Base-by-base conservation (phyloP, 2,797 vertebrate species). In the Hipposideros larvatus region DNA sequence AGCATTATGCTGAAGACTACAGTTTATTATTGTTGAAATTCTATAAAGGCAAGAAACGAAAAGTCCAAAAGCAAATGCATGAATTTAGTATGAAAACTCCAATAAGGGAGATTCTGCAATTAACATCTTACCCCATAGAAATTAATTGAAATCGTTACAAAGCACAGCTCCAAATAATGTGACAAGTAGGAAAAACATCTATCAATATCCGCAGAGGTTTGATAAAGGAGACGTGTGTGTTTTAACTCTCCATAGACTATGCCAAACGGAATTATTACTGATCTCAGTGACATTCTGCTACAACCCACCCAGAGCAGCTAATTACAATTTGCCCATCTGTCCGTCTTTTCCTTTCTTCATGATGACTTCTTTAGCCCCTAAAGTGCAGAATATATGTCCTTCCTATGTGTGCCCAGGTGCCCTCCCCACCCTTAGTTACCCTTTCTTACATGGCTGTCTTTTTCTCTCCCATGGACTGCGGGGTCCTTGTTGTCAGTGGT, bases 21-120 rank as follows among this genome's bases (percentile, higher is more conserved):
- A 82, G 19, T 46, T 87, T 34, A 68, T 65, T 80, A n/a, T 80
- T 66, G 24, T 5, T 88, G 74, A 77, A 94, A 86, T 73, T 55
- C 22, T 43, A 26, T 53, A 68, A 91, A 91, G 61, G 65, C 19
- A 86, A 59, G 31, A 92, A 90, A 75, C 66, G 73, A 94, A 73
- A 96, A 94, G 28, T 55, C n/a, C 90, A 37, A 78, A 78, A 63
- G 51, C 19, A 91, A 83, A 90, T 73, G 57, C 13, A 61, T 73
- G 21, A 59, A 83, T 63, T 87, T 82, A 83, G 21, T 59, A 79
- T 63, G 59, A 94, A 93, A 79, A 14, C n/a, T 83, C 34, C 24
- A 78, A 59, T 46, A 66, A 91, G 90, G 77, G 14, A 46, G 55
- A 83, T 59, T 57, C 63, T 87, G 71, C 26, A 63, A 46, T 75